Base-by-base conservation (phyloP, 2,113 vertebrate genomes). In the Xyliphius kryptos region DNA sequence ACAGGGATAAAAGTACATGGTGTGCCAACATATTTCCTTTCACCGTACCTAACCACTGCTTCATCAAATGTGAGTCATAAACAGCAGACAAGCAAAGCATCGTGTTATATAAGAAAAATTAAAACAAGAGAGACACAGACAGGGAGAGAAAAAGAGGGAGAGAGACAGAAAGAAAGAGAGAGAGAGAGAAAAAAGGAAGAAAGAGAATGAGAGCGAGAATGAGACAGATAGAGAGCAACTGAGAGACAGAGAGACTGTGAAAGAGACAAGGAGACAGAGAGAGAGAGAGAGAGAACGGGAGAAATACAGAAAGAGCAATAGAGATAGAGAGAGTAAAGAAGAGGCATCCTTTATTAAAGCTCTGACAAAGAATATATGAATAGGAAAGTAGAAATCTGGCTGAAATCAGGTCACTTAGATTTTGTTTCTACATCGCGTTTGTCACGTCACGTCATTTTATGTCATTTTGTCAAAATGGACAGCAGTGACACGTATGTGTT, bases 321-420 rank as follows among this genome's bases (percentile, higher is more conserved):
- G n/a, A n/a, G n/a, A n/a, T n/a, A n/a, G n/a, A n/a, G n/a, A n/a
- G n/a, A n/a, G n/a, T n/a, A n/a, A n/a, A n/a, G n/a, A n/a, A n/a
- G n/a, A n/a, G n/a, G 52, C 43, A 61, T 57, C 72, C 57, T 73
- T 68, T 44, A 71, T 74, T 56, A 57, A 54, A 61, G 63, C 62
- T 56, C 66, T 43, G 11, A 65, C 61, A 70, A 60, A 52, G n/a
- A 65, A 75, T 56, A 61, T 43, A 67, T 70, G 64, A 70, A 70
- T 70, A 53, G 59, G 22, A 56, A 69, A 73, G 62, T 37, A 47
- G 58, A 73, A 66, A 61, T 54, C 36, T 60, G 14, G 17, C 60
- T 71, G 21, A 54, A 70, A 71, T 41, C n/a, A n/a, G n/a, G n/a
- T 21, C 49, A 55, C 13, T 15, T 55, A 40, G 56, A n/a, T n/a